Evolutionary conservation across 2,888 invertebrate genomes (phyloP), one percentile per base, ranked within the genome.

Genomic region (Himalopsyche tibetana): DNA sequence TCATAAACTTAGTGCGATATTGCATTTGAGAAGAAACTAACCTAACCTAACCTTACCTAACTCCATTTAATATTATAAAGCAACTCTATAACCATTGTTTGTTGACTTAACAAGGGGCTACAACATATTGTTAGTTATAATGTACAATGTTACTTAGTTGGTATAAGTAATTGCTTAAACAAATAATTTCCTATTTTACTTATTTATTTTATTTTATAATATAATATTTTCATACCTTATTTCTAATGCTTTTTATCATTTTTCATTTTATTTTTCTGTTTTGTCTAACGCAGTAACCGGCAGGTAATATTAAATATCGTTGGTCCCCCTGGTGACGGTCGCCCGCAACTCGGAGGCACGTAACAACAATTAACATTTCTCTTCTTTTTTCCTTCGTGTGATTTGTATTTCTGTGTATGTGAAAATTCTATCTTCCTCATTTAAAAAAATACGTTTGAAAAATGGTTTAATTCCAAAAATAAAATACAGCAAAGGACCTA

Each of bases 341-440:
- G 63, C 19, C 6, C n/a, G 11, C 63, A 28, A 63, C 63, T 63
- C 19, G 15, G 28, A 63, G 63, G 80, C 45, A 80, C 12, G 80
- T 80, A 80, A 80, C 17, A 6, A 38, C 40, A 80, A 80, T 80
- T 80, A 63, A 63, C 63, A n/a, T 19, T 63, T 63, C 56, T 63
- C 19, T 56, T 42, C 9, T 11, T 11, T 19, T 63, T 63, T 8
- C 6, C 63, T 63, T 63, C 15, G 63, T 63, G 63, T 28, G 28
- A n/a, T 19, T 6, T 63, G 63, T 63, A 19, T 19, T 19, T 11
- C 15, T 51, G 51, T 51, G 51, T 51, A 5, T 15, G 12, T 51
- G 51, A 51, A 3, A 4, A 15, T 15, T 51, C 51, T 15, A 51
- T 51, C 28, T 45, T 45, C 45, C 45, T 45, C 9, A 45, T 45